Evolutionary conservation across 2,888 invertebrate genomes (phyloP).

Genomic region (Pantelozetes paolii): DNA sequence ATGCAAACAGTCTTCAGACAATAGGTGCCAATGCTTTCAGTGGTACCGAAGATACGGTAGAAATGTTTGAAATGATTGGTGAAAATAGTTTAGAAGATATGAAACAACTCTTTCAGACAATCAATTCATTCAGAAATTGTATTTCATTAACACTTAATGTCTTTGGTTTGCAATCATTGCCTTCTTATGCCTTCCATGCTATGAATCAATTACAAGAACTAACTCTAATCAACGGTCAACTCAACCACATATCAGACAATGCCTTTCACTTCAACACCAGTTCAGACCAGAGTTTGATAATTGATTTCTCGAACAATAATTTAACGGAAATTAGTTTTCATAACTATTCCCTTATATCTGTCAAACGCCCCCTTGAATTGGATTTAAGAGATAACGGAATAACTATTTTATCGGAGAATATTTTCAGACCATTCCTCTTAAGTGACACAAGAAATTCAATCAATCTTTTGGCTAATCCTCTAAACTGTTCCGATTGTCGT

Average conservation of each 20-base stretch:
- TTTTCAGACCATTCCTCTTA: constrained; percentile 1
- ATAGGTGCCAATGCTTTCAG: not conserved
- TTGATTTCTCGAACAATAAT: constrained; percentile 27
- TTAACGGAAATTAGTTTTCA: constrained; percentile 26
- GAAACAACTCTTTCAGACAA: not conserved
- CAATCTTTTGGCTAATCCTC: constrained; percentile 5
- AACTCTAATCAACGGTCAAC: not conserved
- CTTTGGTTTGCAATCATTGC: not conserved
- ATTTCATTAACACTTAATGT: not conserved
- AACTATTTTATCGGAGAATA: not conserved
- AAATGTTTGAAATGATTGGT: constrained; percentile 24
- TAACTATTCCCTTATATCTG: not conserved
- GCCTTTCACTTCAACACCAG: not conserved
- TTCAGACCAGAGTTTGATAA: not conserved
- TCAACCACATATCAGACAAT: constrained; percentile 19
- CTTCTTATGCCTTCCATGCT: not conserved
- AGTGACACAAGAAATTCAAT: not conserved
- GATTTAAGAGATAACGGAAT: constrained; percentile 14
- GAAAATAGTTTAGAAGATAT: not conserved
- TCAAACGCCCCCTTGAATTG: constrained; percentile 20
- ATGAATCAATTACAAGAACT: constrained; percentile 20
- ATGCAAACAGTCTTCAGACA: not conserved
- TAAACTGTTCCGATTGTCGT: constrained; percentile 19
- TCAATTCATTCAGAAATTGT: not conserved
- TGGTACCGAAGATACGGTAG: not conserved